Evolutionary conservation across 2,113 vertebrate genomes (phyloP), one percentile per base, ranked within the genome.

Genomic region (Leiothrix lutea): DNA sequence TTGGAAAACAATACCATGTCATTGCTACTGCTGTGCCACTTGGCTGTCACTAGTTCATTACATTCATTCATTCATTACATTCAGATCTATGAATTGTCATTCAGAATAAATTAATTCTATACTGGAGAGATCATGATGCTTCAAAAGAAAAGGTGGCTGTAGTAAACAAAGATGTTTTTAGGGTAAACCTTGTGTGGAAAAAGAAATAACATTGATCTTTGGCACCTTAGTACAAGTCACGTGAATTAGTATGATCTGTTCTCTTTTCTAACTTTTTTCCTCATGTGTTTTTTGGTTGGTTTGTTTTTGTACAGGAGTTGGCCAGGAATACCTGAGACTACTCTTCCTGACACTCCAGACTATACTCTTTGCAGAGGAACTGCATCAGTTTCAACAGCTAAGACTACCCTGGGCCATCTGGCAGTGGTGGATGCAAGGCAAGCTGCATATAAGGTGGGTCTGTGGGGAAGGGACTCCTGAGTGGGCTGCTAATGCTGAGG

Each of bases 291-390:
- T 62, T 71, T 53, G n/a, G 9, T 8, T 72, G 24, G 7, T 16
- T 60, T 77, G 64, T 2, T 28, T 58, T 84, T 85, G 88, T 74
- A 57, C 86, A 99, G 98, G 97, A 98, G 89, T 84, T 99, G 90
- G 99, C 98, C 98, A 77, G 99, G 99, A 95, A 96, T 99, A 93
- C 96, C 92, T 8, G 80, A 88, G 62, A 98, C 97, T 0, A 86
- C 95, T 25, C 53, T 96, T 56, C 70, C 72, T 28, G 69, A 86
- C 6, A 10, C 71, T 72, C 95, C 96, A 94, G 96, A 89, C 85
- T 94, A 67, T 70, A 71, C 95, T 47, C 67, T 98, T 8, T 91
- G 79, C 75, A 67, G 6, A 91, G 96, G 95, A 97, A 99, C 97
- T 25, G 92, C 92, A 11, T 97, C 98, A 4, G 92, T 99, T 87